phyloP scores from a whole-genome alignment of 1,140 invertebrate species.

The Cheumatopsyche charites region DNA sequence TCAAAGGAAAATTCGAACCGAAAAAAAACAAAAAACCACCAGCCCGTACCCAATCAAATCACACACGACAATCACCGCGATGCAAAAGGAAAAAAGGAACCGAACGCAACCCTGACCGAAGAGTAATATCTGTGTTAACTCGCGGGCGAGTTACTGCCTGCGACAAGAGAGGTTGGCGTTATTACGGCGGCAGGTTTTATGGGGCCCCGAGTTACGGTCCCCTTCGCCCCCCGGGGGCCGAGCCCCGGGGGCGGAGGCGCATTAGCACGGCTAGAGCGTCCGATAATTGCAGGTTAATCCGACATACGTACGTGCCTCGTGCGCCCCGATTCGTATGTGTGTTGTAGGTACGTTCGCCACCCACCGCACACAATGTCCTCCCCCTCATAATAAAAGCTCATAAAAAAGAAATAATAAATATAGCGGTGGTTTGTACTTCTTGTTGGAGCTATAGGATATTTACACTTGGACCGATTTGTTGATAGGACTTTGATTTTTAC shows the following conservation, averaged over 20 bases:
- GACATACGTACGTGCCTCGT: background rate
- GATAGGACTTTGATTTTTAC: no score
- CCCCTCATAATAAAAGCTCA: background rate
- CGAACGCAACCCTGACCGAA: background rate
- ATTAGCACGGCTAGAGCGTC: slow-evolving; percentile 24
- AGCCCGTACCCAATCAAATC: no score
- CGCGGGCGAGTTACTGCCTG: slow-evolving; percentile 26
- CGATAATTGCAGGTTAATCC: slow-evolving; percentile 36
- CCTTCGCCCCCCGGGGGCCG: background rate
- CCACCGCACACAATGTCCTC: background rate
- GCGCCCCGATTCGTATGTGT: no score
- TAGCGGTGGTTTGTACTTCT: no score
- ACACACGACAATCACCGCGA: no score
- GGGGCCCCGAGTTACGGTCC: slow-evolving; percentile 20
- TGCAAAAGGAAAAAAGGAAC: no score
- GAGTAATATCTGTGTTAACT: slow-evolving; percentile 25
- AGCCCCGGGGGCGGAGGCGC: background rate
- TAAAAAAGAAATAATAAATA: no score
- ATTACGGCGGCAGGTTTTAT: slow-evolving; percentile 34
- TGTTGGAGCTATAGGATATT: no score
- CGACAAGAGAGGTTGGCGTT: slow-evolving; percentile 22
- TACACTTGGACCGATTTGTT: no score
- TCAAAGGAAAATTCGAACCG: no score
- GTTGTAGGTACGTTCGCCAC: background rate
- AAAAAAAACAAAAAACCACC: no score